Evolutionary conservation across 2,888 invertebrate species (phyloP), one percentile per base, ranked within the genome.

Genomic region (Diachrysia chrysitis): DNA sequence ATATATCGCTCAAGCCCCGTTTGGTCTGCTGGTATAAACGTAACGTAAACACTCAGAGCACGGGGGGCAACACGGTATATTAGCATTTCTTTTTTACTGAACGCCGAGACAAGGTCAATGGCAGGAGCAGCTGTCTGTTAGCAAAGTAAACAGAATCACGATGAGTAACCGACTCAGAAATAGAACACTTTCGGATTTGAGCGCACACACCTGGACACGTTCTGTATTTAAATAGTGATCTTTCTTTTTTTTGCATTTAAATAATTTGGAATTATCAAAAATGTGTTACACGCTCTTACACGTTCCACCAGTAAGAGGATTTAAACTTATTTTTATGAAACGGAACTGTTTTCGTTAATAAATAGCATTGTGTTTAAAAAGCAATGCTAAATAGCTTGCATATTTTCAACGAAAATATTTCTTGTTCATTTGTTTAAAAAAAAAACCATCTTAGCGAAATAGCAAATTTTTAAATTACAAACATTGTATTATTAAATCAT

Each of bases 81-180:
- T 85, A 85, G 83, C 82, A 85, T 86, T 87, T 85, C 81, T 84
- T 84, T 85, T 86, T 89, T 88, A 85, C 84, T 87, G 79, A 84
- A 80, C 86, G 85, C 69, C 84, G 86, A 86, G 87, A 89, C 93
- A 94, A 94, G 95, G 94, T 94, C 95, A 95, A 93, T 94, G 93
- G 91, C 93, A 93, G 89, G 84, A 87, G 83, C 87, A 83, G 86
- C 85, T 90, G 91, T 93, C 92, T 92, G 92, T 89, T 90, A 86
- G 86, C 86, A 88, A 87, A 89, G 88, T 92, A 92, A 92, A 92
- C 92, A 92, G 87, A 91, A 87, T 85, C 83, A 81, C 87, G 86
- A 89, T 94, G 95, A 94, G 91, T 93, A 94, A 94, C 89, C 82
- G 75, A 83, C 71, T 68, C 87, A 56, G 76, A 93, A 93, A 92